Evolutionary conservation across 1,140 invertebrate species (phyloP).

Genomic region (Sycophila sp.): DNA sequence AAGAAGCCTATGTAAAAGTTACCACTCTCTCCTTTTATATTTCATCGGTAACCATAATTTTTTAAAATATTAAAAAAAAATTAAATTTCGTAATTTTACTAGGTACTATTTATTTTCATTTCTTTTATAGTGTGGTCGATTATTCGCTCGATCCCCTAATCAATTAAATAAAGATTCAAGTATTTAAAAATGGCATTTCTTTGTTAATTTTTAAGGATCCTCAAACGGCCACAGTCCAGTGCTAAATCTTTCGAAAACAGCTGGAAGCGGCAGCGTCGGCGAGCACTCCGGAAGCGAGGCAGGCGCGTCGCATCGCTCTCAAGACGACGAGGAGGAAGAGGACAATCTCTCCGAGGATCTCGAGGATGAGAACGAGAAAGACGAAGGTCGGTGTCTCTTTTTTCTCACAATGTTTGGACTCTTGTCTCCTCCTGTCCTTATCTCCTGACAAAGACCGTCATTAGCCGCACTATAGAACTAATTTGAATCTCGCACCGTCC

Average conservation of each 20-base stretch:
- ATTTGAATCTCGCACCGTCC: not conserved
- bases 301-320: slow-evolving; percentile 70
- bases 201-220: slow-evolving; percentile 79
- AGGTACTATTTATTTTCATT: no score
- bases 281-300: slow-evolving; percentile 73
- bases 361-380: slow-evolving; percentile 86
- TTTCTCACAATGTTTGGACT: not conserved
- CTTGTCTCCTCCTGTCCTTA: not conserved
- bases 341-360: slow-evolving; percentile 80
- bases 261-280: slow-evolving; percentile 74
- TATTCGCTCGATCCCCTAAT: no score
- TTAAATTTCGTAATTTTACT: no score
- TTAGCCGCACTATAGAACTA: not conserved
- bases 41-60: no score
- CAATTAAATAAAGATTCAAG: no score
- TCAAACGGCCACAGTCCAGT: slow-evolving; percentile 90
- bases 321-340: slow-evolving; percentile 77
- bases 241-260: slow-evolving; percentile 88
- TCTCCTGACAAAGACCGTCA: not conserved
- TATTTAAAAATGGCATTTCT: no score
- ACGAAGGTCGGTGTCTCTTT: slow-evolving; percentile 75
- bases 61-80: no score
- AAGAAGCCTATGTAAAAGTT: no score
- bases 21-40: no score
- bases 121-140: no score